Evolutionary conservation across 2,797 vertebrate genomes (phyloP), one percentile per base, ranked within the genome.

Genomic region (Myoxocephalus aenaeus): DNA sequence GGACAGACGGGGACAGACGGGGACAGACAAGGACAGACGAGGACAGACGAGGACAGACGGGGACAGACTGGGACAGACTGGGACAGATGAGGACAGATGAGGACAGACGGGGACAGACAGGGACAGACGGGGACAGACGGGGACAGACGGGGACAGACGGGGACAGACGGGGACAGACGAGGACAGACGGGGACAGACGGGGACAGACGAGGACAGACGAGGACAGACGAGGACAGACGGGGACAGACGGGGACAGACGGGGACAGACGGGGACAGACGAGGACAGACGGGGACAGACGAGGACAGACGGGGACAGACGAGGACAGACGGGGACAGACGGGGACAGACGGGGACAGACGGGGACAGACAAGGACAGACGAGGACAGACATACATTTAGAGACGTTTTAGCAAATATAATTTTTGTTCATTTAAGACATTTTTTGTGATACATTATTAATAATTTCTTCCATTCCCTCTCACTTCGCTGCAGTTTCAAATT

Each of bases 31-130:
- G n/a, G n/a, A n/a, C n/a, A n/a, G n/a, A n/a, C n/a, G n/a, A n/a
- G n/a, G n/a, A n/a, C n/a, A n/a, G n/a, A n/a, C n/a, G n/a, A n/a
- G n/a, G n/a, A n/a, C n/a, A n/a, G n/a, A n/a, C n/a, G n/a, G n/a
- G n/a, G n/a, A n/a, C n/a, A n/a, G n/a, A n/a, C n/a, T n/a, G n/a
- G n/a, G n/a, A n/a, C n/a, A n/a, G n/a, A n/a, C 11, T 8, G 10
- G 10, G 38, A 40, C 9, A 40, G 38, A 40, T 1, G 38, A 40
- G 38, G 38, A 40, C 38, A 40, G 38, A 40, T 3, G 38, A 80
- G 44, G 73, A 81, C 70, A 76, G 38, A 85, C 20, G 65, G 65
- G 65, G 63, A 75, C 63, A 63, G 50, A 63, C 46, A n/a, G n/a
- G n/a, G n/a, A n/a, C n/a, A n/a, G n/a, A n/a, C n/a, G n/a, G n/a